Conservation (phyloP, 2,797 vertebrate genomes). For the Amphiprion clarkii region DNA sequence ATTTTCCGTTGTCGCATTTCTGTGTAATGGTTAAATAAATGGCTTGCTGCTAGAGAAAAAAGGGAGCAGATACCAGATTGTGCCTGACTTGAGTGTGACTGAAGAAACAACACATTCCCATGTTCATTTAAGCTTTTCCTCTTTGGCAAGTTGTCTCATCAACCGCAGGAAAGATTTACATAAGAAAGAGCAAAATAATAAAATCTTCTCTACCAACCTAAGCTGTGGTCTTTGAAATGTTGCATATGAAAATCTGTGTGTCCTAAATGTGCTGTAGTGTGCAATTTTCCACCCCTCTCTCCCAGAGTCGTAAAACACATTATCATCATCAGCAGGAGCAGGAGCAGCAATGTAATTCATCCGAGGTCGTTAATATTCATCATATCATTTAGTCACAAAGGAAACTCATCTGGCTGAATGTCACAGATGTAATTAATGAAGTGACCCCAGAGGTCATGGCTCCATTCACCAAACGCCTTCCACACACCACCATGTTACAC, state of each 20-base stretch:
- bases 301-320: constrained; percentile 84
- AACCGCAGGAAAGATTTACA: constrained; percentile 42
- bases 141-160: constrained; percentile 40
- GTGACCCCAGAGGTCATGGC: constrained; percentile 85
- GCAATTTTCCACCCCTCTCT: constrained; percentile 80
- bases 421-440: constrained; percentile 92
- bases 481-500: constrained; percentile 63
- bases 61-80: constrained; percentile 26
- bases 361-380: constrained; percentile 89
- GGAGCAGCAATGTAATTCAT: constrained; percentile 86
- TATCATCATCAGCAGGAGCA: constrained; percentile 83
- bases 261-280: constrained; percentile 81
- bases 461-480: constrained; percentile 86
- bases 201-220: constrained; percentile 55
- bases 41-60: constrained; percentile 28
- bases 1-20: constrained; percentile 41
- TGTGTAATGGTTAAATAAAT: constrained; percentile 38
- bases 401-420: constrained; percentile 91
- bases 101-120: constrained; percentile 23
- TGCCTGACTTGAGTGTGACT: constrained; percentile 1
- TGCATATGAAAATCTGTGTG: constrained; percentile 76
- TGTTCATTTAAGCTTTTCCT: constrained; percentile 34
- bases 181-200: constrained; percentile 52
- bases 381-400: constrained; percentile 91
- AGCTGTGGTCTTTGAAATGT: constrained; percentile 70